Percentiles rank a stretch among this genome's conserved stretches.
phyloP scores from a whole-genome alignment of 1,140 invertebrate species.

The Drosophila rufa region DNA sequence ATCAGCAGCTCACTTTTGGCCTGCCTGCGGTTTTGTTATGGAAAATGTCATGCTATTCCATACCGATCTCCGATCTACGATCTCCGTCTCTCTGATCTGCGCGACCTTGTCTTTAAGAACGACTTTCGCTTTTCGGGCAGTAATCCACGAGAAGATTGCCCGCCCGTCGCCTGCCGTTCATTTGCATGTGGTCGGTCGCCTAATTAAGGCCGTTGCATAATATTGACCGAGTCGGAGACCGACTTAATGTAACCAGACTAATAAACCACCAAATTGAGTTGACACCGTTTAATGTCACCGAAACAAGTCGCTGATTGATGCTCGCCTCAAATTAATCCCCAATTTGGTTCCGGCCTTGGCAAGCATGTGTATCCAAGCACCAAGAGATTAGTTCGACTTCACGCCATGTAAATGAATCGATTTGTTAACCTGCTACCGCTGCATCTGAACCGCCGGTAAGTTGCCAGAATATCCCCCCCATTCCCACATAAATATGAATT shows the following conservation, averaged over 20 bases:
- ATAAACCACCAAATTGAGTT: constrained; percentile 63
- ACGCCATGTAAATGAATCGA: constrained; percentile 11
- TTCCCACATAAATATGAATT: constrained; percentile 30
- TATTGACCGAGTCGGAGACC: constrained; percentile 57
- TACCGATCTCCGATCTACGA: constrained; percentile 3
- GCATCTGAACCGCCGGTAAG: neutral
- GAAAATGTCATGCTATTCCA: constrained; percentile 15
- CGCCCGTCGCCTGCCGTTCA: constrained; percentile 26
- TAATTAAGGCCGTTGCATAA: constrained; percentile 74
- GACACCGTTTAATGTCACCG: constrained; percentile 62
- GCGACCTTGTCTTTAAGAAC: constrained; percentile 63
- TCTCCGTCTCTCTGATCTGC: neutral
- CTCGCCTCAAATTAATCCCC: constrained; percentile 32
- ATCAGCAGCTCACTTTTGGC: constrained; percentile 12
- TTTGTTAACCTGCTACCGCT: constrained; percentile 1
- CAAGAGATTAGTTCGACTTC: constrained; percentile 21
- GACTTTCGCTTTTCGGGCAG: constrained; percentile 57
- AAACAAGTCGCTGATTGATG: constrained; percentile 54
- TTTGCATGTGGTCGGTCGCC: constrained; percentile 55
- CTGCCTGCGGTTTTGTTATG: constrained; percentile 4
- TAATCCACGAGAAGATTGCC: constrained; percentile 40
- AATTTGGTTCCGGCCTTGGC: constrained; percentile 42
- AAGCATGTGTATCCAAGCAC: too few species aligned
- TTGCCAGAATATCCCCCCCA: constrained; percentile 13
- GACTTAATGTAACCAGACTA: constrained; percentile 66